These are phyloP conservation scores for Aspidoscelis tigris DNA, from an alignment of 2,113 vertebrate species.

Conservation along the genomic window DNA sequence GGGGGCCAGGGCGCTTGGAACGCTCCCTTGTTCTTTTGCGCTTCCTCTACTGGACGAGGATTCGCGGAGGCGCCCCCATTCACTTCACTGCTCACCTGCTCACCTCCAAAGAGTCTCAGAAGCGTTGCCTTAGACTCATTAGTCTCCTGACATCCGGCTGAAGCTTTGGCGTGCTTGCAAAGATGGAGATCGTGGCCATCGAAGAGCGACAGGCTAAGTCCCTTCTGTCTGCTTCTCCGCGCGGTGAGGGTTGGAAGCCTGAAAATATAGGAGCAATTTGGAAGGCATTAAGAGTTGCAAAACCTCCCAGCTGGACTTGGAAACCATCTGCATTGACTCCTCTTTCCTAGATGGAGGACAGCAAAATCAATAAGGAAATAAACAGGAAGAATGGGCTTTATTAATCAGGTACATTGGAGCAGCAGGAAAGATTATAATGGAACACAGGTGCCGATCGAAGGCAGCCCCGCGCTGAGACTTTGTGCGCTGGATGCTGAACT, in stretches of 20 bases:
- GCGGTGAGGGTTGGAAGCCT: constrained; percentile 35
- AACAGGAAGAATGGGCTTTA: constrained; percentile 58
- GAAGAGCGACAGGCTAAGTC: constrained; percentile 40
- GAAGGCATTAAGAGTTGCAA: constrained; percentile 29
- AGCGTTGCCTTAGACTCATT: constrained; percentile 58
- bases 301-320: constrained; percentile 37
- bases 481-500: constrained; percentile 39
- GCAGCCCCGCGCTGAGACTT: constrained; percentile 33
- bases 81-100: constrained; percentile 47
- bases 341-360: constrained; percentile 39
- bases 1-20: constrained; percentile 53
- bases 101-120: constrained; percentile 35
- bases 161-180: constrained; percentile 36
- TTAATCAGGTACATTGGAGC: constrained; percentile 55
- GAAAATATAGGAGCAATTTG: constrained; percentile 18
- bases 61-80: constrained; percentile 54
- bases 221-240: no score
- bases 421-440: constrained; percentile 51
- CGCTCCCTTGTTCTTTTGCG: constrained; percentile 40
- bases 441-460: constrained; percentile 56
- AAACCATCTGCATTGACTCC: constrained; percentile 53
- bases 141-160: constrained; percentile 42
- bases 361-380: constrained; percentile 60
- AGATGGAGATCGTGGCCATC: constrained; percentile 25
- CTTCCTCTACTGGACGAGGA: constrained; percentile 32